Evolutionary conservation across 2,797 vertebrate genomes (phyloP), one percentile per base, ranked within the genome.

Genomic region (Syngnathus rostellatus): DNA sequence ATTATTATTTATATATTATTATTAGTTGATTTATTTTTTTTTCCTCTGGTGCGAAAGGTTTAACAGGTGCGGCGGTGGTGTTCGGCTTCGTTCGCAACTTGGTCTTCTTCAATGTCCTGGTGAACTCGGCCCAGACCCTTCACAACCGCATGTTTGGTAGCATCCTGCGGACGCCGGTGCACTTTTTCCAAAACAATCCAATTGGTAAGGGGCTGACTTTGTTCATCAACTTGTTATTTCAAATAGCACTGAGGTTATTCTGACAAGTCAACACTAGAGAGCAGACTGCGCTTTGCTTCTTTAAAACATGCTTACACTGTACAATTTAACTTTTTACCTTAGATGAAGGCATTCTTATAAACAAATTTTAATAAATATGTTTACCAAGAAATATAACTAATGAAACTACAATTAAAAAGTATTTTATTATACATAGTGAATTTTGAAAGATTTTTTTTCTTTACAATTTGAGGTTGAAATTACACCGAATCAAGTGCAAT

Each of bases 61-160:
- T 97, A 78, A 95, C 94, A 0, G 80, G 75, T 63, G 82, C 89
- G 69, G 91, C 93, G 0, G 86, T 96, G 64, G 43, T 94, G 7
- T 95, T 94, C 66, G 93, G 93, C 69, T 87, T 95, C 83, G 70
- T 89, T 10, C 89, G 93, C 71, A 90, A 88, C 68, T 83, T 98
- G 66, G 57, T 96, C 65, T 83, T 93, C 39, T 97, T 98, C 83
- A 89, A 92, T 3, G 85, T 95, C 67, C 89, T 97, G 21, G 93
- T 98, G 77, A 91, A 79, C 69, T 91, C 94, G 43, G 90, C 94
- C 25, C 93, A 94, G 77, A 89, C 78, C 16, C 88, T 97, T 40
- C 95, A 97, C 78, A 81, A 85, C 77, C 71, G 62, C 76, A 90
- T 91, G 88, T 91, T 91, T 65, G 65, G 76, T 2, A 81, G 83